phyloP scores from a whole-genome alignment of 2,888 invertebrate genomes.

The Lasius platythorax region DNA sequence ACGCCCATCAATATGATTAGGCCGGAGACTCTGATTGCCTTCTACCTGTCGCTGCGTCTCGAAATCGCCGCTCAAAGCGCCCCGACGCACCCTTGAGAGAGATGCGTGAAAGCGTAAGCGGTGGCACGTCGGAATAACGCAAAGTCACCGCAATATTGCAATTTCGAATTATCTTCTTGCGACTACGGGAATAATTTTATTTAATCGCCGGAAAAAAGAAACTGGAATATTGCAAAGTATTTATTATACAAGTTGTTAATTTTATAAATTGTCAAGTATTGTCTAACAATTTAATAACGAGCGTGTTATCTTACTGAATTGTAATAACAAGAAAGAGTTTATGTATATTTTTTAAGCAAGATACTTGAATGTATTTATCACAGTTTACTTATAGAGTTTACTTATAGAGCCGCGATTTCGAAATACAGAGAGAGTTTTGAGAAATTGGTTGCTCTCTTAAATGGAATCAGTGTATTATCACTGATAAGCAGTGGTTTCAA shows the following conservation, averaged over 20 bases:
- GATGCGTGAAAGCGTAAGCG: conserved; percentile 41
- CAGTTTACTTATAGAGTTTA: background rate
- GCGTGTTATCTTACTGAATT: background rate
- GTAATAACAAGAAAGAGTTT: background rate
- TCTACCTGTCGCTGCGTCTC: conserved; percentile 51
- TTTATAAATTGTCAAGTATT: background rate
- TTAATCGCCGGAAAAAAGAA: background rate
- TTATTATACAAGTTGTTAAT: background rate
- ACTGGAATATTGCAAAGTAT: background rate
- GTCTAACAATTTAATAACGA: background rate
- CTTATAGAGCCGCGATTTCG: background rate
- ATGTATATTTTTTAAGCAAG: background rate
- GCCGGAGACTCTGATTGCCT: conserved; percentile 55
- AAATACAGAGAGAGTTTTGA: background rate
- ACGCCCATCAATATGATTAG: conserved; percentile 57
- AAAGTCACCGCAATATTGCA: background rate
- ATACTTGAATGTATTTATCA: background rate
- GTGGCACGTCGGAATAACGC: background rate
- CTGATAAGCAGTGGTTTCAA: background rate
- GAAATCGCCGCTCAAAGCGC: conserved; percentile 49
- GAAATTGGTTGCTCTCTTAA: background rate
- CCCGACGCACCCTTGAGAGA: conserved; percentile 25
- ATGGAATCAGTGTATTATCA: background rate
- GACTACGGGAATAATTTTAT: background rate
- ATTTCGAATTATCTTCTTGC: background rate